phyloP scores from a whole-genome alignment of 2,797 vertebrate genomes.

The Cephalopachus bancanus region DNA sequence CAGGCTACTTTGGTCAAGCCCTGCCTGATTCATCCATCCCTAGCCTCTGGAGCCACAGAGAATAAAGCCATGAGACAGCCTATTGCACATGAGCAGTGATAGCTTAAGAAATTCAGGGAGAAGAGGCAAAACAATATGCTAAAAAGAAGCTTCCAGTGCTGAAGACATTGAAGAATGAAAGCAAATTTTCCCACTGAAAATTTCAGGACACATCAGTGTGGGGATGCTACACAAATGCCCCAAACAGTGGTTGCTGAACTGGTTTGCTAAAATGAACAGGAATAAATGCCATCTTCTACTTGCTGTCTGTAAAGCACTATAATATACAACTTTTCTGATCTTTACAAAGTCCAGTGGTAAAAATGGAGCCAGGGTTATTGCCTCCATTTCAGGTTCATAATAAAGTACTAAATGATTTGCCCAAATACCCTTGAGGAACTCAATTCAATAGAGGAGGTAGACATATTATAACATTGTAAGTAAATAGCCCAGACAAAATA shows the following conservation, averaged over 20 bases:
- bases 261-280: constrained; percentile 30
- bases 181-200: not conserved
- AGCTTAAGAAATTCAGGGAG: not conserved
- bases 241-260: not conserved
- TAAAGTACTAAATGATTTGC: not conserved
- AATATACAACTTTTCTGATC: not conserved
- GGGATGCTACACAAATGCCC: not conserved
- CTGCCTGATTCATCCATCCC: not conserved
- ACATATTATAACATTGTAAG: not conserved
- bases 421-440: not conserved
- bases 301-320: not conserved
- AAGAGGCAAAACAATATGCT: not conserved
- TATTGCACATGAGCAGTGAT: not conserved
- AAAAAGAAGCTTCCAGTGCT: not conserved
- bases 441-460: not conserved
- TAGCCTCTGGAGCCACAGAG: not conserved
- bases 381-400: constrained; percentile 13
- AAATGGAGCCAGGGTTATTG: not conserved
- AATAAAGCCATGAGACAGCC: not conserved
- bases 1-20: not conserved
- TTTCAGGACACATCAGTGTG: not conserved
- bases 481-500: not conserved
- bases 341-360: constrained; percentile 26
- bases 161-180: constrained; percentile 1
- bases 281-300: not conserved